Conservation (phyloP, 2,888 invertebrate species). For the Agrenia bidenticulata region DNA sequence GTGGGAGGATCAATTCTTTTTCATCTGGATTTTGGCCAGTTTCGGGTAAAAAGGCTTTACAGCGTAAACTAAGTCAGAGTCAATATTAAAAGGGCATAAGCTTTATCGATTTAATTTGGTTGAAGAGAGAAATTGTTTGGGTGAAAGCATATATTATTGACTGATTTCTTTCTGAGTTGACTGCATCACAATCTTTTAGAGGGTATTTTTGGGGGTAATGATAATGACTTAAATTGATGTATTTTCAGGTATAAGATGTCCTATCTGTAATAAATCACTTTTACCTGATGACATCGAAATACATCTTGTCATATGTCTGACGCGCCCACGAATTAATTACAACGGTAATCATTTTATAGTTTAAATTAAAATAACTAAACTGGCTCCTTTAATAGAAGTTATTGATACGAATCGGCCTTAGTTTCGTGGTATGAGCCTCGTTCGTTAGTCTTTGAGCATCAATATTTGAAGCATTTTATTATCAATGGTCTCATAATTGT, state of each 20-base stretch:
- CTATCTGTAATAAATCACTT: conserved; percentile 97
- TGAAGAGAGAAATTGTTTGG: conserved; percentile 14
- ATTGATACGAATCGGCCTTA: too few relatives aligned
- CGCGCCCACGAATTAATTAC: conserved; percentile 96
- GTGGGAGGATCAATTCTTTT: conserved; percentile 38
- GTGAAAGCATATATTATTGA: too few relatives aligned
- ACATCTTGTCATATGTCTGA: conserved; percentile 99
- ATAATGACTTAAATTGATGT: too few relatives aligned
- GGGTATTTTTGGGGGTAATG: too few relatives aligned
- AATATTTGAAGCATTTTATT: too few relatives aligned
- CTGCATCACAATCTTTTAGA: too few relatives aligned
- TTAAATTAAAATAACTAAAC: neutral
- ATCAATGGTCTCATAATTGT: too few relatives aligned
- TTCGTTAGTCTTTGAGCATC: too few relatives aligned
- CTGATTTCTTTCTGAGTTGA: too few relatives aligned
- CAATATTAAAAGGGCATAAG: too few relatives aligned
- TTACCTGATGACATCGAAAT: conserved; percentile 98
- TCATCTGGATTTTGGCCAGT: conserved; percentile 42
- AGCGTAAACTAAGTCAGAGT: too few relatives aligned
- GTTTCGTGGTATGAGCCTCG: too few relatives aligned
- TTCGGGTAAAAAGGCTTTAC: conserved; percentile 25
- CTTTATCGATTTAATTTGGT: neutral
- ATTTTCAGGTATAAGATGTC: conserved; percentile 89
- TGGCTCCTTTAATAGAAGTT: neutral
- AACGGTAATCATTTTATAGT: conserved; percentile 84